Conservation (phyloP, 2,113 vertebrate genomes). For the Silurus asotus region DNA sequence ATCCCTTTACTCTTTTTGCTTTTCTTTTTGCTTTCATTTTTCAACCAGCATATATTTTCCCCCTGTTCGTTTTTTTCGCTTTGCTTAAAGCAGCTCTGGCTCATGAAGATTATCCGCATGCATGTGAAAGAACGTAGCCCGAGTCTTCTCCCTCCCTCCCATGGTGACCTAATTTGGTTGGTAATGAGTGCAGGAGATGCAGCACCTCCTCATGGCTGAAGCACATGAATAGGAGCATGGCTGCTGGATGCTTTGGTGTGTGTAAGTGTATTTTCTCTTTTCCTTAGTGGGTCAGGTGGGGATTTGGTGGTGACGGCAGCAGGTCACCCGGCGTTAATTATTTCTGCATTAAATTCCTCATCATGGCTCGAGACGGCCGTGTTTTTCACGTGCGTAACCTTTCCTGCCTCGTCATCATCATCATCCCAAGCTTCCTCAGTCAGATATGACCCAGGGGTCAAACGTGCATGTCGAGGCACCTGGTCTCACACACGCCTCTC, state of each 20-base stretch:
- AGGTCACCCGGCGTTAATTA: neutral
- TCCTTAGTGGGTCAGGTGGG: conserved; percentile 16
- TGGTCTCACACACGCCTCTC: conserved; percentile 70
- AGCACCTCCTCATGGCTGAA: conserved; percentile 37
- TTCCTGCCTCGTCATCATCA: conserved; percentile 16
- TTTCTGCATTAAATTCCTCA: neutral
- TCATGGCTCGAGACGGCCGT: neutral
- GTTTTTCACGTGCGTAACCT: neutral
- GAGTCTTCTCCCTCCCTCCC: conserved; percentile 44
- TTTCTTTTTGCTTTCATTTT: neutral
- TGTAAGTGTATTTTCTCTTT: neutral
- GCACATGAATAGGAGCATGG: conserved; percentile 39
- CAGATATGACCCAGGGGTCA: conserved; percentile 73
- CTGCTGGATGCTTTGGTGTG: conserved; percentile 28
- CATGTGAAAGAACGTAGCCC: conserved; percentile 44
- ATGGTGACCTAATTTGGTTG: conserved; percentile 57
- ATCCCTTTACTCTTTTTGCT: neutral
- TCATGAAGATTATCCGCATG: conserved; percentile 44
- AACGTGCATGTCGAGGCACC: conserved; percentile 76
- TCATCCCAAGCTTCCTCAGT: neutral
- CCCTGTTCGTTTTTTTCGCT: conserved; percentile 13
- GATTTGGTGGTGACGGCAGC: neutral
- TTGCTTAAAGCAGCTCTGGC: conserved; percentile 38
- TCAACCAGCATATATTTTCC: neutral
- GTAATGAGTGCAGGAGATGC: conserved; percentile 49